Base-by-base conservation (phyloP, 2,888 invertebrate genomes). In the Limenitis camilla region DNA sequence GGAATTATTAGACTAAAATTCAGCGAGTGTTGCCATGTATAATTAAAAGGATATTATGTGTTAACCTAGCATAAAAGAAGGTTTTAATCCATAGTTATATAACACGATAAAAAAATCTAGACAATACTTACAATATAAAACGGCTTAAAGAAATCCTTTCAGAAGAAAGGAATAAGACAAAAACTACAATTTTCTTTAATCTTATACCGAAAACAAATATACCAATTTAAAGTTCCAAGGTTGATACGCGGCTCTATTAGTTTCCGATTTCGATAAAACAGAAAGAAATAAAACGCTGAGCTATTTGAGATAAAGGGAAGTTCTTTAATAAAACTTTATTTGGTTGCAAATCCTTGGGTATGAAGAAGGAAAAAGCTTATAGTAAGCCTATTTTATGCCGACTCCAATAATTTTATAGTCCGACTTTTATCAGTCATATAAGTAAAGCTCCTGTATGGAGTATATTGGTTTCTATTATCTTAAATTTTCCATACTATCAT, bases 311-410 rank as follows among this genome's bases (percentile, higher is more conserved):
- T 67, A 67, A 66, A 69, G 67, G 67, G 65, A 65, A 65, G 61
- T 61, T 68, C 73, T 78, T 76, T 76, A 74, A 77, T 75, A 76
- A 75, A 72, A 71, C 68, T 74, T 76, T 74, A 77, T 76, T 74
- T 70, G 65, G 70, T 68, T 70, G 66, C 62, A 61, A 63, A 67
- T 67, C 67, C 66, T 65, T 62, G 66, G 65, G 66, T 56, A 67
- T 61, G 62, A n/a, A n/a, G n/a, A n/a, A n/a, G n/a, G n/a, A n/a
- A n/a, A n/a, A n/a, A n/a, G n/a, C n/a, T n/a, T n/a, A n/a, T n/a
- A n/a, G n/a, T n/a, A n/a, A n/a, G n/a, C n/a, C n/a, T n/a, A 57
- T 62, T 65, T 62, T 55, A 56, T 61, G 58, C 57, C 58, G 65
- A 67, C 65, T 66, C 64, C 65, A 64, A 71, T 68, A 67, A 65